Evolutionary conservation across 2,113 vertebrate genomes (phyloP), one percentile per base, ranked within the genome.

Genomic region (Pelecanoides urinatrix): DNA sequence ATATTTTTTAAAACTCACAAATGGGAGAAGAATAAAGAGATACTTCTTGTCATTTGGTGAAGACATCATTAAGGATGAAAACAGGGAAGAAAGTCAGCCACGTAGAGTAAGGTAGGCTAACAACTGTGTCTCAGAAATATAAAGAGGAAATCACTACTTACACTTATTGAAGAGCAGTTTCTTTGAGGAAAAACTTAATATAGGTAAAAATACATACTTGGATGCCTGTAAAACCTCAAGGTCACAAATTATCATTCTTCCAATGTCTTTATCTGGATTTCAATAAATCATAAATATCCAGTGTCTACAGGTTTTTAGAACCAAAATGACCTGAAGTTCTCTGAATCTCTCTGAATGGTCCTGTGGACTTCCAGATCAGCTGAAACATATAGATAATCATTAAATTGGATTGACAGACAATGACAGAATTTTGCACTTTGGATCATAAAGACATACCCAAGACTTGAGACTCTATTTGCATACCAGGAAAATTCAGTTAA

Each of bases 371-470:
- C 59, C 16, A 67, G 70, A 58, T 90, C 86, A 90, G 62, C 83
- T 73, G 65, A 74, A 74, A 91, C 52, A 94, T 92, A 53, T 77
- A 88, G 83, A 62, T 66, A 90, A 85, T 90, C 53, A 77, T 90
- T 97, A 92, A 94, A 88, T 76, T 90, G 52, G 72, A 93, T 89
- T 95, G 90, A 95, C 86, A 97, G 86, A 95, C 76, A 94, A 56
- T 38, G 59, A 34, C 65, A 85, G 44, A 49, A 29, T 70, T 96
- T 63, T 84, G 42, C 34, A 90, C 55, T 85, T 95, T 45, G 45
- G 49, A 83, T 86, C 53, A 45, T 67, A 49, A 87, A 73, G 88
- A 55, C 19, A 42, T 90, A 84, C 52, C 62, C 55, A 88, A 92
- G 83, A 75, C 34, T 44, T 86, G 63, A 71, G 18, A 59, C 32